Evolutionary conservation across 2,888 invertebrate species (phyloP).

Genomic region (Amphipoea lucens): DNA sequence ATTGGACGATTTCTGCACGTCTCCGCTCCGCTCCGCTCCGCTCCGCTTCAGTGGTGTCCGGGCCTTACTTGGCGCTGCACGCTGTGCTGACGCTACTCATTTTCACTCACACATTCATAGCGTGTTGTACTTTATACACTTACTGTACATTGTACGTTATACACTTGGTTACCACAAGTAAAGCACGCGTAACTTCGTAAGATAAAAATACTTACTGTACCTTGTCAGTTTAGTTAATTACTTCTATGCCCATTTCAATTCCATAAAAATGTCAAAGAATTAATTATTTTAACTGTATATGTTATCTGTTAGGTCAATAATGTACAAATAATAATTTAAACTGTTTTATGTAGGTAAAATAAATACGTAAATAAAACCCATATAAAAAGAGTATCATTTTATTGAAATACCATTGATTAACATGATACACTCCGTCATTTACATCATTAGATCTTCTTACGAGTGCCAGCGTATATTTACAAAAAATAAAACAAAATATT

Average conservation of each 20-base stretch:
- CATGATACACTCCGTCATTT: slow-evolving; percentile 70
- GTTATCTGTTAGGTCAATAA: neutral
- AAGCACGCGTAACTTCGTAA: no score
- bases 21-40: no score
- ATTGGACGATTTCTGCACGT: no score
- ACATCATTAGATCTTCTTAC: slow-evolving; percentile 74
- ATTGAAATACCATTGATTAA: slow-evolving; percentile 82
- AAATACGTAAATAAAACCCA: slow-evolving; percentile 70
- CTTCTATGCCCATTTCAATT: neutral
- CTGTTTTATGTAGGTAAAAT: slow-evolving; percentile 7
- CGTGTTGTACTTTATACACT: no score
- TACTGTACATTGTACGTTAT: no score
- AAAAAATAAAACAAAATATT: slow-evolving; percentile 73
- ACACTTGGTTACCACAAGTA: no score
- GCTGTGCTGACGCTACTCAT: no score
- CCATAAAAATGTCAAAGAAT: neutral
- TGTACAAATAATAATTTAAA: slow-evolving; percentile 27
- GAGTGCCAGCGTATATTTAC: slow-evolving; percentile 81
- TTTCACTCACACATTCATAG: no score
- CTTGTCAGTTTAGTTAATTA: neutral
- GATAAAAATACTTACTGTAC: no score
- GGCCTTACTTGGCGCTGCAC: no score
- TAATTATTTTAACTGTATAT: neutral
- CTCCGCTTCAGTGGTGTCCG: no score
- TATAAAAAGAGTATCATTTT: slow-evolving; percentile 78